Evolutionary conservation across 2,888 invertebrate genomes (phyloP).

Genomic region (Lasioglossum leucozonium): DNA sequence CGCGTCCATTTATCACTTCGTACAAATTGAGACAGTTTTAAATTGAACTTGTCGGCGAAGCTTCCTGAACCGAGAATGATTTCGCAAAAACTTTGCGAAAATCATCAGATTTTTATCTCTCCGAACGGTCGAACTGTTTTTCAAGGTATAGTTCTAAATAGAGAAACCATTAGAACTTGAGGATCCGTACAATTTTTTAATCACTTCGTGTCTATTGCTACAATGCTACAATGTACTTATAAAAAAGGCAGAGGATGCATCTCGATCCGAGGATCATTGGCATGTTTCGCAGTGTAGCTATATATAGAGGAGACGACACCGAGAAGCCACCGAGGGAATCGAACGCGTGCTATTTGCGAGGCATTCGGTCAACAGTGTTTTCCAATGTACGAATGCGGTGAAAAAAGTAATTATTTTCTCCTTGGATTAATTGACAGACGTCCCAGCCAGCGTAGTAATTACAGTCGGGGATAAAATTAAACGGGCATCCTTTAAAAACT

Average conservation of each 20-base stretch:
- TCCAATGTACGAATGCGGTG: neutral
- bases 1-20: neutral
- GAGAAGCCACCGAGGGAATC: slow-evolving; percentile 43
- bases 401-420: neutral
- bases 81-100: neutral
- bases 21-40: slow-evolving; percentile 6
- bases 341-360: slow-evolving; percentile 40
- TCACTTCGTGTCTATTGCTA: neutral
- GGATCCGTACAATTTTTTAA: neutral
- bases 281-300: slow-evolving; percentile 26
- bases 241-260: slow-evolving; percentile 12
- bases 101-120: neutral
- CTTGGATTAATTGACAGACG: neutral
- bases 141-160: neutral
- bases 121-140: neutral
- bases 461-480: neutral
- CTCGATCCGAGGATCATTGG: slow-evolving; percentile 43
- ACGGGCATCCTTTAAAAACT: neutral
- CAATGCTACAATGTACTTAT: neutral
- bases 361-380: slow-evolving; percentile 27
- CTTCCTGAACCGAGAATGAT: neutral
- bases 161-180: neutral
- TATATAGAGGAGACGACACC: slow-evolving; percentile 46
- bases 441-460: neutral
- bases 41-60: neutral